Conservation (phyloP, 2,113 vertebrate genomes). For the Pogona vitticeps region DNA sequence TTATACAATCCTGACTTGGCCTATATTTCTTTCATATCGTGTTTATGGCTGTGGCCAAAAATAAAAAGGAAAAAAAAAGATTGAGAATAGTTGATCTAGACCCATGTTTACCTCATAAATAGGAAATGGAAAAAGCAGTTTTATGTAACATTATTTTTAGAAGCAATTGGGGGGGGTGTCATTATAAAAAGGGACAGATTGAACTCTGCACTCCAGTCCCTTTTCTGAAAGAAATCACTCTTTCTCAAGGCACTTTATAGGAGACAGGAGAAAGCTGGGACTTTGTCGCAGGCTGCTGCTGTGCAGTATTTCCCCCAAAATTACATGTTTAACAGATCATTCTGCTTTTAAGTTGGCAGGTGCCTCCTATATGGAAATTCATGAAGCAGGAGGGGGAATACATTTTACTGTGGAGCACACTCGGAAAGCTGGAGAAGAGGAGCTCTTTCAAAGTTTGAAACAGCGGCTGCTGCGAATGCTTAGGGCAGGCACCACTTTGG, state of each 20-base stretch:
- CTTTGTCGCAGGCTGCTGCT: not conserved
- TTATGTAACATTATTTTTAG: no score
- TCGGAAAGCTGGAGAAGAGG: conserved; percentile 72
- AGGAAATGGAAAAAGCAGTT: no score
- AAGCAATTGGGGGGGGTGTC: no score
- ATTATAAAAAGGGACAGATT: not conserved
- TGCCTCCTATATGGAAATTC: conserved; percentile 95
- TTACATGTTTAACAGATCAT: not conserved
- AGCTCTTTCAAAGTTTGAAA: conserved; percentile 78
- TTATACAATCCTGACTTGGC: no score
- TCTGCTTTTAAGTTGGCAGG: conserved; percentile 85
- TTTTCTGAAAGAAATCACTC: no score
- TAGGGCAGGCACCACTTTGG: conserved; percentile 87
- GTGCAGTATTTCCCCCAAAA: not conserved
- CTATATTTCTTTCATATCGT: no score
- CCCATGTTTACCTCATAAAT: no score
- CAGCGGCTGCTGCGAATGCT: conserved; percentile 80
- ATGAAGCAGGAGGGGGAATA: conserved; percentile 93
- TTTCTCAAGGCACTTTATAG: not conserved
- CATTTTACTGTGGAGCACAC: conserved; percentile 92
- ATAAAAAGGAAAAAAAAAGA: no score
- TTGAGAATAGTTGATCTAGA: no score
- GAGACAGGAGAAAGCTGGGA: no score
- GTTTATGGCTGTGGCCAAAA: no score
- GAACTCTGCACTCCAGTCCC: not conserved